Conservation (phyloP, 2,113 vertebrate species). For the Xyrauchen texanus region DNA sequence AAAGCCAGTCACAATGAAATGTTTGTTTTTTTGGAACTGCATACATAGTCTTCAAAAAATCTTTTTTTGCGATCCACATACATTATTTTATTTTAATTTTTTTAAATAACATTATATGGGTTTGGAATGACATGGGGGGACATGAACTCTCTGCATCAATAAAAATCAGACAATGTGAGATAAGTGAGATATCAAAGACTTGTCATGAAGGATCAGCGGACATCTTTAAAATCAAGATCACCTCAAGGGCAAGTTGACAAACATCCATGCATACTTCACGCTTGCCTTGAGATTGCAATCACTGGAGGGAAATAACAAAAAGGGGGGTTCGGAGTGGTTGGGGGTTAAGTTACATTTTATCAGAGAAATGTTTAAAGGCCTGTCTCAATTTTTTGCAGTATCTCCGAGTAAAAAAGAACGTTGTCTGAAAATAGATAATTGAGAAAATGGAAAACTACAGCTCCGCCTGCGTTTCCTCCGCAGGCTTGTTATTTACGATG, state of each 20-base stretch:
- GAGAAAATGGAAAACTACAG: not conserved
- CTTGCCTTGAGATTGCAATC: conserved; percentile 15
- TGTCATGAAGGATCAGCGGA: not conserved
- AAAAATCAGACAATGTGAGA: not conserved
- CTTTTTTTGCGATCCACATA: no score
- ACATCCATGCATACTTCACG: conserved; percentile 26
- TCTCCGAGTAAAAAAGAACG: not conserved
- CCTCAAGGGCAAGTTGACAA: conserved; percentile 4
- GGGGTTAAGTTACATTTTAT: no score
- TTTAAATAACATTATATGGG: no score
- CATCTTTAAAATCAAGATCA: conserved; percentile 18
- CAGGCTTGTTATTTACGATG: not conserved
- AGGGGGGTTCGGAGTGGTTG: not conserved
- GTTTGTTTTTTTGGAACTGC: no score
- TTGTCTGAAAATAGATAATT: not conserved
- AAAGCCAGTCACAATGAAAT: no score
- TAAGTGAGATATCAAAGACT: not conserved
- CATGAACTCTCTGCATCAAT: not conserved
- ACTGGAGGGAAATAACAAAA: not conserved
- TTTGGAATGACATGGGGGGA: no score
- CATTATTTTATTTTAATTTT: no score
- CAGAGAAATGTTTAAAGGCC: not conserved
- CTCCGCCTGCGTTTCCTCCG: not conserved
- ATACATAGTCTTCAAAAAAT: no score
- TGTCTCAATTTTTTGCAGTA: not conserved